phyloP scores from a whole-genome alignment of 2,888 invertebrate species.

The Drosophila algonquin region DNA sequence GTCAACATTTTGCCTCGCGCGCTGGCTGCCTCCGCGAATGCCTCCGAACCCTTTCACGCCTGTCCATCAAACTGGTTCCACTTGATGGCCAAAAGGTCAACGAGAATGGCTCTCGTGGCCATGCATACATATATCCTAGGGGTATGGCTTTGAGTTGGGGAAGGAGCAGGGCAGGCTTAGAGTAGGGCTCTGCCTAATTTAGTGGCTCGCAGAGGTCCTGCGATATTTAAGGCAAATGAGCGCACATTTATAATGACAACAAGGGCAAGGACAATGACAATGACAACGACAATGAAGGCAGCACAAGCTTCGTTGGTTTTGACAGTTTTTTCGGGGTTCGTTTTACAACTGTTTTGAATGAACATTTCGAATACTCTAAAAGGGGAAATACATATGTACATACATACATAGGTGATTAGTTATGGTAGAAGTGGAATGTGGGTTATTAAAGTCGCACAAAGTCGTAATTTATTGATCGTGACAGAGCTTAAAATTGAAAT shows the following conservation, averaged over 20 bases:
- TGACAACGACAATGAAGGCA: constrained; percentile 34
- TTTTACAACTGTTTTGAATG: constrained; percentile 27
- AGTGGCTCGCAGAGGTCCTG: constrained; percentile 71
- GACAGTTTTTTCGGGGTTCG: constrained; percentile 37
- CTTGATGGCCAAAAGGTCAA: constrained; percentile 74
- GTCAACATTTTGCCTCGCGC: constrained; percentile 67
- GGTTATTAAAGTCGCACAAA: neutral
- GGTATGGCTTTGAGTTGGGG: constrained; percentile 2
- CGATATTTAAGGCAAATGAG: constrained; percentile 76
- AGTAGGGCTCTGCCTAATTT: constrained; percentile 61
- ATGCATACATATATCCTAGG: too few relatives aligned
- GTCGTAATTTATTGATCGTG: neutral
- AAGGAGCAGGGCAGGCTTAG: constrained; percentile 6
- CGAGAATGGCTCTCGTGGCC: constrained; percentile 19
- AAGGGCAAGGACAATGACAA: constrained; percentile 47
- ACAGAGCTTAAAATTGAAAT: neutral
- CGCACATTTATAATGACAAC: constrained; percentile 77
- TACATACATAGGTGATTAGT: neutral
- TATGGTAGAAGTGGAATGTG: neutral
- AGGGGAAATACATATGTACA: neutral
- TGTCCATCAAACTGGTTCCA: constrained; percentile 64
- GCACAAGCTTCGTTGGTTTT: constrained; percentile 46
- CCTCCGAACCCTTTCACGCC: constrained; percentile 65
- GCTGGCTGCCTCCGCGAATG: constrained; percentile 28
- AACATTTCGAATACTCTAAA: constrained; percentile 25